These are phyloP conservation scores for Meiosimyza platycephala DNA, from an alignment of 2,888 invertebrate genomes.

Conservation along the genomic window DNA sequence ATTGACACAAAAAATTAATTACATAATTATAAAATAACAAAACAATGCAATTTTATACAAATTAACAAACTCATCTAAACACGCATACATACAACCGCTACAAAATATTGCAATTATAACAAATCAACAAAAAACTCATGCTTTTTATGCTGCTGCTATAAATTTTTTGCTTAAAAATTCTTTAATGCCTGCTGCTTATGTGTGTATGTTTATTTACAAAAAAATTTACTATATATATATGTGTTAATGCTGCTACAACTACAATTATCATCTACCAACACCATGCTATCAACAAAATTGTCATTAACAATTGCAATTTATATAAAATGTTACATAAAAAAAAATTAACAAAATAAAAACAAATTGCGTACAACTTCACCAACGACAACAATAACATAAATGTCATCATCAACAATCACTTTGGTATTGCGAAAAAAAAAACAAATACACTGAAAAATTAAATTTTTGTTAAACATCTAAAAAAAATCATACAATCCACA, in stretches of 20 bases:
- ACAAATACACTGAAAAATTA: neutral
- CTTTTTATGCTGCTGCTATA: constrained; percentile 14
- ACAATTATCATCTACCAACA: neutral
- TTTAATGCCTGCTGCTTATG: neutral
- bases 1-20: neutral
- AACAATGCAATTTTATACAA: neutral
- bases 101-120: constrained; percentile 9
- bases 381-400: neutral
- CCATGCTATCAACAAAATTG: neutral
- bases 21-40: neutral
- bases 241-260: neutral
- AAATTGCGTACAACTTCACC: neutral
- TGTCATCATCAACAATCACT: neutral
- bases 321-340: no score
- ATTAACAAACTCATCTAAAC: neutral
- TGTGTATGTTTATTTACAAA: constrained; percentile 29
- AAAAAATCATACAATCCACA: constrained; percentile 5
- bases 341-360: no score
- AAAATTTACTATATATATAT: constrained; percentile 14
- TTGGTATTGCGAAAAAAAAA: neutral
- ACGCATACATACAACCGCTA: neutral
- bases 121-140: constrained; percentile 19
- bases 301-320: no score
- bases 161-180: no score
- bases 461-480: neutral